Evolutionary conservation across 2,113 vertebrate genomes (phyloP).

Genomic region (Nansenia antarctica): DNA sequence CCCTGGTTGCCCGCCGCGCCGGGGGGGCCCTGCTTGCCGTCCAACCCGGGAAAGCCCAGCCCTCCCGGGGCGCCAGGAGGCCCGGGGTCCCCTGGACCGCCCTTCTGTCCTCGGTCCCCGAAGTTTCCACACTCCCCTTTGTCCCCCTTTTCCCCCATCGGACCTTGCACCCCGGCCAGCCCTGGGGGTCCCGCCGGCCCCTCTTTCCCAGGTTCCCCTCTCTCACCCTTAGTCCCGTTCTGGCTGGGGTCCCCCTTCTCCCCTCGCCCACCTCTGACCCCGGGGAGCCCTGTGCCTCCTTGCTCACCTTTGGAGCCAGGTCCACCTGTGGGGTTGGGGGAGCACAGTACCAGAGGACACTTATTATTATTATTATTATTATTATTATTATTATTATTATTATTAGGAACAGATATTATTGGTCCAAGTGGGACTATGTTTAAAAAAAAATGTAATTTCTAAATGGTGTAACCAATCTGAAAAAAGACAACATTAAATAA

Average conservation of each 20-base stretch:
- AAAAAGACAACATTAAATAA: no score
- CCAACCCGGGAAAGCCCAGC: constrained; percentile 80
- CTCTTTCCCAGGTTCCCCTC: constrained; percentile 78
- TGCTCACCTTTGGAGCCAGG: constrained; percentile 86
- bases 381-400: no score
- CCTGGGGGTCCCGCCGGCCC: constrained; percentile 74
- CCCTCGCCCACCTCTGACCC: constrained; percentile 83
- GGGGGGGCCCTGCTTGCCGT: constrained; percentile 75
- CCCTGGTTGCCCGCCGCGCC: constrained; percentile 83
- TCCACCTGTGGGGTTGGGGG: constrained; percentile 76
- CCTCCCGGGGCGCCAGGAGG: constrained; percentile 81
- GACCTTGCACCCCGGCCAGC: constrained; percentile 69
- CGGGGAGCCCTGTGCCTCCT: constrained; percentile 79
- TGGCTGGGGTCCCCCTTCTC: constrained; percentile 83
- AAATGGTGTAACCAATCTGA: no score
- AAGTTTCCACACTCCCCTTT: constrained; percentile 82
- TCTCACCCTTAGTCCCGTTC: constrained; percentile 87
- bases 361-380: no score
- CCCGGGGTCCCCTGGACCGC: constrained; percentile 81
- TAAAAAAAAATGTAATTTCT: no score
- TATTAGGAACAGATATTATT: no score
- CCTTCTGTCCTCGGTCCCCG: constrained; percentile 82
- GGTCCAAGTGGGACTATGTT: no score
- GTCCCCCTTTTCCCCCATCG: constrained; percentile 85
- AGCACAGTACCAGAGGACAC: constrained; percentile 18